These are phyloP conservation scores for Hydraecia micacea DNA, from an alignment of 2,888 invertebrate genomes.

Conservation along the genomic window DNA sequence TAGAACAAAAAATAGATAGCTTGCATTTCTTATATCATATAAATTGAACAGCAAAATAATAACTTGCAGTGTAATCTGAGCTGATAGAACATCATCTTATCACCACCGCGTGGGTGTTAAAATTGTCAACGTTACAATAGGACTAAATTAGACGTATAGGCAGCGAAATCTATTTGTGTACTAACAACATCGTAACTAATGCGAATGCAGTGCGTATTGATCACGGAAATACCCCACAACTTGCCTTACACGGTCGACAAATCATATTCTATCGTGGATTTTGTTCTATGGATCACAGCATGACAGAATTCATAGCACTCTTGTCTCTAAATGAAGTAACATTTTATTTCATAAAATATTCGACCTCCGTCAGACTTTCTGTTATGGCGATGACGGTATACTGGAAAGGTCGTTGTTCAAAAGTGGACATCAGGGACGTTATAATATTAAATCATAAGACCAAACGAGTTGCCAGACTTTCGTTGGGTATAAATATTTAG, in stretches of 20 bases:
- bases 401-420: slow-evolving; percentile 20
- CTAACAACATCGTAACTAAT: slow-evolving; percentile 20
- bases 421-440: slow-evolving; percentile 10
- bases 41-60: neutral
- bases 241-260: neutral
- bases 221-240: slow-evolving; percentile 35
- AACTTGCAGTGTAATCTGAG: slow-evolving; percentile 5
- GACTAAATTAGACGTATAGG: slow-evolving; percentile 34
- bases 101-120: slow-evolving; percentile 19
- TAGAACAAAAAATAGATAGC: neutral
- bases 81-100: slow-evolving; percentile 12
- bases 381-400: neutral
- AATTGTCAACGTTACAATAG: slow-evolving; percentile 29
- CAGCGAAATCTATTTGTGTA: slow-evolving; percentile 32
- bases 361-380: slow-evolving; percentile 16
- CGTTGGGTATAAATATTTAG: slow-evolving; percentile 21
- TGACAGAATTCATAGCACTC: neutral
- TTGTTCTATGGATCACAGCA: neutral
- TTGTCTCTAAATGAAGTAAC: neutral
- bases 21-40: neutral
- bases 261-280: slow-evolving; percentile 1
- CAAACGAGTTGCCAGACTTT: neutral
- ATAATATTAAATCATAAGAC: neutral
- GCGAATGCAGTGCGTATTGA: slow-evolving; percentile 18
- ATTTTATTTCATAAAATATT: slow-evolving; percentile 13